These are phyloP conservation scores for Bubo bubo DNA, from an alignment of 2,113 vertebrate species.

Conservation along the genomic window DNA sequence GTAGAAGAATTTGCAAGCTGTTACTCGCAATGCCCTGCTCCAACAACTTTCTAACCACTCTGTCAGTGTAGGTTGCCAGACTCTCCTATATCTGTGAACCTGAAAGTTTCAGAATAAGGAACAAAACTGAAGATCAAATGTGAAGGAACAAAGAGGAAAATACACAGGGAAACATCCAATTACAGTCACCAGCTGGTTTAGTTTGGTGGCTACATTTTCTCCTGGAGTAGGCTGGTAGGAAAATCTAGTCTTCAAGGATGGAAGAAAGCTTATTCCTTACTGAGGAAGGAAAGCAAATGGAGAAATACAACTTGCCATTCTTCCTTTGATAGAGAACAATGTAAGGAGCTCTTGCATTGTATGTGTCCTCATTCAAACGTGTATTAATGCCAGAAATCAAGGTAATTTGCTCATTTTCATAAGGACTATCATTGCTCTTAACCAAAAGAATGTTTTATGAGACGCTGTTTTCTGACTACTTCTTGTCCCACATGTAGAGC, in stretches of 20 bases:
- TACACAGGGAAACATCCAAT: background rate
- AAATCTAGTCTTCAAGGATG: background rate
- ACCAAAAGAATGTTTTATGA: background rate
- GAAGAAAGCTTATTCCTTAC: background rate
- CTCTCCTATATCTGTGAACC: background rate
- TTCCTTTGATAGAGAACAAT: background rate
- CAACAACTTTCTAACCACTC: background rate
- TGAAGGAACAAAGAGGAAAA: background rate
- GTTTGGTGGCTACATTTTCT: background rate
- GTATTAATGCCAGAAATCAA: background rate
- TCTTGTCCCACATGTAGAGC: background rate
- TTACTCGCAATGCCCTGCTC: background rate
- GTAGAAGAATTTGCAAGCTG: background rate
- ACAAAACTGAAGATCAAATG: background rate
- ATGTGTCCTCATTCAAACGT: background rate
- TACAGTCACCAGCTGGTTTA: background rate
- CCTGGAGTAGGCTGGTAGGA: background rate
- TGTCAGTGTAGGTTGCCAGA: background rate
- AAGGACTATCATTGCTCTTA: background rate
- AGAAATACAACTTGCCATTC: background rate
- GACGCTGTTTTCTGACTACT: background rate
- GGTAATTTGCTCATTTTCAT: background rate
- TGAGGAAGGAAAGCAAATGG: background rate
- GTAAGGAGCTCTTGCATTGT: background rate
- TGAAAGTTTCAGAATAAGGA: background rate